Conservation (phyloP, 2,888 invertebrate species). For the Calliopum simillimum region DNA sequence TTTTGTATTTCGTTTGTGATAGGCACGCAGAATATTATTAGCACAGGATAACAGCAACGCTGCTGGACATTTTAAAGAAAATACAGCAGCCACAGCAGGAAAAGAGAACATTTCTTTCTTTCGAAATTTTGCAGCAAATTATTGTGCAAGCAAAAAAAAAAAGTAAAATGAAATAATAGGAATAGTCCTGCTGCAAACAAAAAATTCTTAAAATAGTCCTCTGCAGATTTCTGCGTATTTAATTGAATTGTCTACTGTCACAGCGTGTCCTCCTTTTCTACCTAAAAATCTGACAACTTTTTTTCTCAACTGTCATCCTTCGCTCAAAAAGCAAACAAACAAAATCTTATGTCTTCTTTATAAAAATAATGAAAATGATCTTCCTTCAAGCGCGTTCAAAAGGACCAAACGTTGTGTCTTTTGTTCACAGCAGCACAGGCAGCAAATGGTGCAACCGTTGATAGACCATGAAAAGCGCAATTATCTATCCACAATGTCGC, state of each 20-base stretch:
- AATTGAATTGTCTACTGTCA: constrained; percentile 32
- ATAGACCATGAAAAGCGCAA: constrained; percentile 47
- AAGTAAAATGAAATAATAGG: background rate
- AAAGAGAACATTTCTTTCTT: background rate
- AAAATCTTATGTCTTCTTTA: no score
- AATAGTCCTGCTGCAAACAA: background rate
- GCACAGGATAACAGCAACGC: constrained; percentile 20
- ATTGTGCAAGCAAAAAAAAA: constrained; percentile 41
- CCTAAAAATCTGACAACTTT: no score
- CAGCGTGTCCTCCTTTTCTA: constrained; percentile 18
- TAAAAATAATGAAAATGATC: no score
- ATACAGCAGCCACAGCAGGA: background rate
- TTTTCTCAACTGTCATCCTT: no score
- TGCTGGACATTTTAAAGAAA: background rate
- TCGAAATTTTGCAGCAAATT: constrained; percentile 57
- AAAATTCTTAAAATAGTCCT: background rate
- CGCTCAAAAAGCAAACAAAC: no score
- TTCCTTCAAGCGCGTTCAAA: no score
- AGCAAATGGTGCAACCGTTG: constrained; percentile 38
- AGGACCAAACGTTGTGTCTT: background rate
- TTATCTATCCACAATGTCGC: constrained; percentile 43
- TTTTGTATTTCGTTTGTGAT: no score
- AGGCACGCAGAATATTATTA: constrained; percentile 33
- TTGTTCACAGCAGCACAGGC: background rate
- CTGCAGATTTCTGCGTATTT: constrained; percentile 35